phyloP scores from a whole-genome alignment of 2,113 vertebrate genomes.

The Hypanus sabinus region DNA sequence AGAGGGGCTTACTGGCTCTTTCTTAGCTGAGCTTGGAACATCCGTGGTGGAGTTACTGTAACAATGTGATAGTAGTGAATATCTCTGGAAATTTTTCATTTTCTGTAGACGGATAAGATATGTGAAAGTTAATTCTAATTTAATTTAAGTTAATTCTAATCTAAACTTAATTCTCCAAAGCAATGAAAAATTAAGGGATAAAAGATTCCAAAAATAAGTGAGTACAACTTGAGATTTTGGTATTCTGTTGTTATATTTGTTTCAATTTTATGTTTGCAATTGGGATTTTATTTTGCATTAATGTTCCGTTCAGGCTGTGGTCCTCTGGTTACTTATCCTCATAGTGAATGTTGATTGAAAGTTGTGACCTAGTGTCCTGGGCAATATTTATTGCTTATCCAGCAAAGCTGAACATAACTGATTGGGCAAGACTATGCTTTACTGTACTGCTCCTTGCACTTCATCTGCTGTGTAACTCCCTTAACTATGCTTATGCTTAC shows the following conservation, averaged over 20 bases:
- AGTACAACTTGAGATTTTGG: not conserved
- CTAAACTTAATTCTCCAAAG: no score
- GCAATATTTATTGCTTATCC: no score
- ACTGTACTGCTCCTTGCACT: no score
- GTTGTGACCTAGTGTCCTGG: not conserved
- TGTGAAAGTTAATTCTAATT: not conserved
- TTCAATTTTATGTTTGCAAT: not conserved
- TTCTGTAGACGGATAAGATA: not conserved
- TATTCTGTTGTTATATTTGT: not conserved
- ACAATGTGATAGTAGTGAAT: not conserved
- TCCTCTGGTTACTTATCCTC: not conserved
- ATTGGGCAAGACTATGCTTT: no score
- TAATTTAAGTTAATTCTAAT: no score
- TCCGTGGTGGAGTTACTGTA: no score
- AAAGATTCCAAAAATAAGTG: not conserved
- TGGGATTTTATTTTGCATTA: not conserved
- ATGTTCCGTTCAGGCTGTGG: not conserved
- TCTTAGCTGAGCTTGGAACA: no score
- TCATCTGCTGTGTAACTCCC: no score
- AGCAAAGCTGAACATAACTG: no score
- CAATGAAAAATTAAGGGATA: not conserved
- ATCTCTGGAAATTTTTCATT: not conserved
- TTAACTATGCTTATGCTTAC: no score
- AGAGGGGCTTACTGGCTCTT: no score
- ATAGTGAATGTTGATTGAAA: not conserved